Base-by-base conservation (phyloP, 2,888 invertebrate species). In the Sesia bembeciformis region DNA sequence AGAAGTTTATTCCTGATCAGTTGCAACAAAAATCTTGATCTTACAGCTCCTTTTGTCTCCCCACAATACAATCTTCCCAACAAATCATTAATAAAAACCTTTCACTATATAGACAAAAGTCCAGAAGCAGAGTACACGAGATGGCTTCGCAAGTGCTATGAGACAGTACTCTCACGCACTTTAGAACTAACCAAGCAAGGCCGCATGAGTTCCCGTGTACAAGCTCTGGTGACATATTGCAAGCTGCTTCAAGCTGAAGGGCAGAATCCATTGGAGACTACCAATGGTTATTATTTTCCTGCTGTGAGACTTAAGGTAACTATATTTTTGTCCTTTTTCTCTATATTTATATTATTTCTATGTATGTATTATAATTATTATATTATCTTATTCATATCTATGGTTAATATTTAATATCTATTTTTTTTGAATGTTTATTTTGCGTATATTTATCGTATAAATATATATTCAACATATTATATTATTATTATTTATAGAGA, bases 191-290 rank as follows among this genome's bases (percentile, higher is more conserved):
- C 95, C 55, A 84, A 86, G 40, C 79, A 84, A 39, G 90, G 90
- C 4, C 88, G 90, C 59, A 74, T 80, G 4, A 76, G 72, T 53
- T 90, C 93, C 6, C 89, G 91, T 52, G 78, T 90, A 4, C 92
- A 93, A 78, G 94, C 94, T 0, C 81, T 96, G 3, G 91, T 93
- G 3, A 93, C 94, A 0, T 90, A 93, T 52, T 93, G 96, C 91
- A 94, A 94, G 70, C 78, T 96, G 55, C 82, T 96, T 65, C 90
- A 92, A 50, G 91, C 90, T 55, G 96, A 96, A 81, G 94, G 94
- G 5, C 92, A 91, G 68, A 83, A 91, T 72, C 94, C 94, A 0
- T 67, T 94, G 42, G 92, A 92, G 63, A 75, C 79, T 3, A 72
- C 74, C 4, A 78, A 84, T 23, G 88, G 90, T 3, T 91, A 91